Percentiles rank a stretch among this genome's conserved stretches.
Conservation (phyloP, 1,140 invertebrate species). For the Polyergus mexicanus region DNA sequence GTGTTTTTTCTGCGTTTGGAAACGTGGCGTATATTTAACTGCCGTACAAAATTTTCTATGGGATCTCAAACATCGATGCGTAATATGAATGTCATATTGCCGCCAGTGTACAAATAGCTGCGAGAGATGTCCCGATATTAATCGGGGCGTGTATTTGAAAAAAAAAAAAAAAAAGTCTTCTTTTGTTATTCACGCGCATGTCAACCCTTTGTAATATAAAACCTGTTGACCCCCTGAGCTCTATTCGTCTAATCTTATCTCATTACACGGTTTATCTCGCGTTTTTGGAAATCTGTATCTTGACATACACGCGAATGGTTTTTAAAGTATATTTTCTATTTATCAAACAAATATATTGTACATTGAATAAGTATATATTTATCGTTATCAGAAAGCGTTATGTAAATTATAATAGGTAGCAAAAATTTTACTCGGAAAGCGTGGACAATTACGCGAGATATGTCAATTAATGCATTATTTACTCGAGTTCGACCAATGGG, state of each 20-base stretch:
- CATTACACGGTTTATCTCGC: background rate
- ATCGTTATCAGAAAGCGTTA: background rate
- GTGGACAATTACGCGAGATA: background rate
- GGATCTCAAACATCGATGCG: constrained; percentile 64
- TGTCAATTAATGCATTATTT: constrained; percentile 63
- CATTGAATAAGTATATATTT: background rate
- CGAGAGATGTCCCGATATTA: constrained; percentile 35
- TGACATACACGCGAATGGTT: background rate
- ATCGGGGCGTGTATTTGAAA: constrained; percentile 24
- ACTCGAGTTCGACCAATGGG: constrained; percentile 19
- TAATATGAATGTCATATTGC: constrained; percentile 71
- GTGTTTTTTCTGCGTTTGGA: constrained; percentile 21
- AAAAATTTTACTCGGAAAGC: background rate
- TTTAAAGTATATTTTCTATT: constrained; percentile 2
- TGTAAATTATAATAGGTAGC: background rate
- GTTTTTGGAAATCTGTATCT: background rate
- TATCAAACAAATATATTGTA: background rate
- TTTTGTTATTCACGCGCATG: constrained; percentile 32
- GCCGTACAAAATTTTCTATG: constrained; percentile 45
- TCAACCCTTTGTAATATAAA: constrained; percentile 25
- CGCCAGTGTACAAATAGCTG: constrained; percentile 37
- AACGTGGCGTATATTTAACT: constrained; percentile 30
- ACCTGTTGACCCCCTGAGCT: background rate
- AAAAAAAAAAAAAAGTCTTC: background rate
- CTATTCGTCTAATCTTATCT: background rate